Evolutionary conservation across 2,113 vertebrate genomes (phyloP).

Genomic region (Cettia cetti): DNA sequence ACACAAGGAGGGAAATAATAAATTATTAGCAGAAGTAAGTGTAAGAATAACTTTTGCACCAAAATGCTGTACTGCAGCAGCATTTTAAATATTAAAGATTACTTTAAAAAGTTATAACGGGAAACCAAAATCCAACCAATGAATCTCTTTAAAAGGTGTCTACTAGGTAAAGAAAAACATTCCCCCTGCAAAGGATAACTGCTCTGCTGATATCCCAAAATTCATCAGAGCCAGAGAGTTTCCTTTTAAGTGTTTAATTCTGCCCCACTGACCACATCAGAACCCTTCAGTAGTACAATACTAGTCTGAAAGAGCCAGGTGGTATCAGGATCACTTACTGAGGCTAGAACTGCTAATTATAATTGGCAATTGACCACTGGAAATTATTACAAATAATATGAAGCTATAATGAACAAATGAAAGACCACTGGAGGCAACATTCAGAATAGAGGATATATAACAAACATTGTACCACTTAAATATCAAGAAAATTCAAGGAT

Average conservation of each 20-base stretch:
- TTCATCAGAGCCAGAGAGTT: neutral
- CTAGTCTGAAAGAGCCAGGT: neutral
- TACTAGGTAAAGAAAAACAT: neutral
- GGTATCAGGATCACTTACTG: neutral
- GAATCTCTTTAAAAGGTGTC: neutral
- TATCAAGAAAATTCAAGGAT: neutral
- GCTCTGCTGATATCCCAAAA: neutral
- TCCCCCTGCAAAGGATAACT: neutral
- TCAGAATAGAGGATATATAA: neutral
- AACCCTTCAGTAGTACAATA: neutral
- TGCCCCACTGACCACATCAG: rapidly evolving
- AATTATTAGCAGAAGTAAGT: neutral
- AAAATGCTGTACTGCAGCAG: neutral
- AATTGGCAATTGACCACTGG: too few species aligned
- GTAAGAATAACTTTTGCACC: neutral
- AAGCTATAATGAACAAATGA: neutral
- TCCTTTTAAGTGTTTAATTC: neutral
- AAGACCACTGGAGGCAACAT: neutral
- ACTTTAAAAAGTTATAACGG: neutral
- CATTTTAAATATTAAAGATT: neutral
- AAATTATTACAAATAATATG: neutral
- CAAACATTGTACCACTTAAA: neutral
- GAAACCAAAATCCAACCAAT: neutral
- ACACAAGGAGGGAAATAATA: neutral
- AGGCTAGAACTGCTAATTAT: neutral